Evolutionary conservation across 2,113 vertebrate species (phyloP), one percentile per base, ranked within the genome.

Genomic region (Saimiri boliviensis): DNA sequence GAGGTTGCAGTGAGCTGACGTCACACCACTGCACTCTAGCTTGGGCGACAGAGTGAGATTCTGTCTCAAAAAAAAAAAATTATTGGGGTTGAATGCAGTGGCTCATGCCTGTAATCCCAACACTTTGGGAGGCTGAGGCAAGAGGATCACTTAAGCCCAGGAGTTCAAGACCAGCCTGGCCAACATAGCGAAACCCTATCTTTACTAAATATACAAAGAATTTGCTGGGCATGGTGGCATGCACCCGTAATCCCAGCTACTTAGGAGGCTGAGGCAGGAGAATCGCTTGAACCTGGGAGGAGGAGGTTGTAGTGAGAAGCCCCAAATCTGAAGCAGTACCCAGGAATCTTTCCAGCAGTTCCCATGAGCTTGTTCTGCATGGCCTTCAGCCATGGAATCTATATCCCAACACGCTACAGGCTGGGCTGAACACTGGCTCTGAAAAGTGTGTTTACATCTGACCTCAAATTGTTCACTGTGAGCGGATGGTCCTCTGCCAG

Each of bases 361-460:
- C 49, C 4, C 27, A 10, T 11, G 3, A 30, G 21, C 35, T 32
- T 5, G n/a, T 30, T 20, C 30, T 3, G n/a, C 30, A 0, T 1
- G 23, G 42, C 21, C 40, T n/a, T 30, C 56, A 3, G 84, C 56
- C 56, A 3, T 14, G 35, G 5, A 52, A 25, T 76, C 20, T 30
- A 14, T 54, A 3, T 27, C 45, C 0, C 12, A 2, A 49, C 2
- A 1, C 4, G 20, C 42, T 63, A 42, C 10, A 11, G 35, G 7
- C 45, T 32, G 35, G 14, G 60, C 21, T n/a, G 88, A 63, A 11
- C 32, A 1, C 19, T 71, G 30, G 30, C 4, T 47, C 23, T 40
- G 42, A 54, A n/a, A 3, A 32, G 77, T 16, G 3, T 13, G 23
- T 35, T 52, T 80, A 45, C 76, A 42, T 83, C 30, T 30, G 45